Percentiles rank a stretch among this genome's conserved stretches.
phyloP scores from a whole-genome alignment of 2,888 invertebrate genomes.

The Drosophila sordidula region DNA sequence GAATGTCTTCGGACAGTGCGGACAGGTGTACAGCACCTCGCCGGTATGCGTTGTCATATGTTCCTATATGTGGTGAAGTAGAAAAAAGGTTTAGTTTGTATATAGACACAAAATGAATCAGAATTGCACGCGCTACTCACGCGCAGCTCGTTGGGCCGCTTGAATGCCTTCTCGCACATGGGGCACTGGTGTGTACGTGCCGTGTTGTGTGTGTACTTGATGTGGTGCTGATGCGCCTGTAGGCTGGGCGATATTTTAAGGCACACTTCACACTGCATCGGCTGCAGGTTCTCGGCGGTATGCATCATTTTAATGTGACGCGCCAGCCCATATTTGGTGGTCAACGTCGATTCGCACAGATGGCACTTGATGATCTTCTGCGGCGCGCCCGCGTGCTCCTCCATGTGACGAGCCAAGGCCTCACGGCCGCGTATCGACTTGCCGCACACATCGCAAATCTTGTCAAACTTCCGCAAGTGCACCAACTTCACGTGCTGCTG shows the following conservation, averaged over 20 bases:
- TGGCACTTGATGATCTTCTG: constrained; percentile 78
- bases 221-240: constrained; percentile 78
- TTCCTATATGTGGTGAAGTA: constrained; percentile 59
- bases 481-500: constrained; percentile 79
- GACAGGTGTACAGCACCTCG: constrained; percentile 79
- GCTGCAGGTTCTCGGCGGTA: constrained; percentile 71
- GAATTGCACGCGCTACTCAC: constrained; percentile 45
- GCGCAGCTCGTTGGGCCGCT: constrained; percentile 74
- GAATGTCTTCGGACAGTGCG: constrained; percentile 82
- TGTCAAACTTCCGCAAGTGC: constrained; percentile 80
- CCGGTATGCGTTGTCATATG: constrained; percentile 83
- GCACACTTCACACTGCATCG: constrained; percentile 79
- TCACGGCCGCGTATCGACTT: constrained; percentile 79
- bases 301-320: constrained; percentile 83
- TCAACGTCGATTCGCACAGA: constrained; percentile 76
- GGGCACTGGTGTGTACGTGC: constrained; percentile 80
- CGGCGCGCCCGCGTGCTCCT: constrained; percentile 79
- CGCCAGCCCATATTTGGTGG: constrained; percentile 78
- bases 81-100: neutral
- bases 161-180: constrained; percentile 84
- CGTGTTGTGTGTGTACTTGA: constrained; percentile 81
- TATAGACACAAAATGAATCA: neutral
- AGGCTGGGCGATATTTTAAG: constrained; percentile 78
- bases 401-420: constrained; percentile 78
- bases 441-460: constrained; percentile 83